Evolutionary conservation across 2,888 invertebrate species (phyloP).

Genomic region (Syrphus vitripennis): DNA sequence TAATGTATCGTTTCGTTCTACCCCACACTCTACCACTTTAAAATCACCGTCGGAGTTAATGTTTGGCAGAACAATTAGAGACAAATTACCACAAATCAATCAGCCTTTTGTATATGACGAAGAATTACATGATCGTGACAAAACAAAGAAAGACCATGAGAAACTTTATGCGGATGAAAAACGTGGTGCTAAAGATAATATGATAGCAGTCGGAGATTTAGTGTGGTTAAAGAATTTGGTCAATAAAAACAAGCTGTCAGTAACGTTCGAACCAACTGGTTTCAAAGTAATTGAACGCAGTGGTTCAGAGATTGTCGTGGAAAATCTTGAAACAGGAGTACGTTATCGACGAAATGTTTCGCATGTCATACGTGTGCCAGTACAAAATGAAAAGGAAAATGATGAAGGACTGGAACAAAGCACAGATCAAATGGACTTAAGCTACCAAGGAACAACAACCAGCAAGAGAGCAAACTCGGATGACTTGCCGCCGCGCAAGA

Average conservation of each 20-base stretch:
- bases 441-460: background rate
- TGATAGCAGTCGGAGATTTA: constrained; percentile 31
- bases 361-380: background rate
- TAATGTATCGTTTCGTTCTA: background rate
- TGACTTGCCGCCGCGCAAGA: background rate
- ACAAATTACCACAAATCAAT: constrained; percentile 67
- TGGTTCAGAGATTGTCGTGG: constrained; percentile 33
- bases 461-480: background rate
- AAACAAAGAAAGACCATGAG: no score
- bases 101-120: constrained; percentile 36
- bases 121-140: constrained; percentile 46
- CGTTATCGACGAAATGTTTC: constrained; percentile 1
- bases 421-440: no score
- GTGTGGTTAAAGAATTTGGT: constrained; percentile 34
- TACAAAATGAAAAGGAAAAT: background rate
- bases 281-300: no score
- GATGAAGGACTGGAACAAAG: background rate
- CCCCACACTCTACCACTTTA: constrained; percentile 68
- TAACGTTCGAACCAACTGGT: constrained; percentile 28
- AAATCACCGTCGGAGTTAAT: constrained; percentile 30
- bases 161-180: no score
- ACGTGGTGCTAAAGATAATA: constrained; percentile 27
- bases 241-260: constrained; percentile 29
- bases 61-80: constrained; percentile 56
- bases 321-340: background rate